A percentile compares a stretch with the other conserved stretches of the same genome.
Evolutionary conservation across 2,113 vertebrate species (phyloP).

Genomic region (Melanerpes aurifrons): DNA sequence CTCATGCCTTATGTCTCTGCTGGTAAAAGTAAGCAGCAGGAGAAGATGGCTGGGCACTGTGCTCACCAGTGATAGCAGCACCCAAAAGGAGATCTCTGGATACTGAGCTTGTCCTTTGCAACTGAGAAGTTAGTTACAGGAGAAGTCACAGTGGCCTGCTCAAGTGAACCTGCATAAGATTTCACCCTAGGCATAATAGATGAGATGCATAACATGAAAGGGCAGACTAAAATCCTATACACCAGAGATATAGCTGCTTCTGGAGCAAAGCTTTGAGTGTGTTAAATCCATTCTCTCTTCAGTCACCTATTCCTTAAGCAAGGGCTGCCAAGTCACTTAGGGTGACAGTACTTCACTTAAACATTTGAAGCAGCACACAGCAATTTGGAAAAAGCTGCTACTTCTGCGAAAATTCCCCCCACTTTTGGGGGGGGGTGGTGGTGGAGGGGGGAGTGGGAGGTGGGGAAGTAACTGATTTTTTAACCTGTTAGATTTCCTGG

Average conservation of each 20-base stretch:
- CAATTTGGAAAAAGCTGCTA: neutral
- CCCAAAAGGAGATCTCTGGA: accelerated
- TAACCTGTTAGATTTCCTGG: neutral
- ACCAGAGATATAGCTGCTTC: neutral
- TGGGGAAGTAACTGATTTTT: neutral
- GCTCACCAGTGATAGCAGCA: neutral
- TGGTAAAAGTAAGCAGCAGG: neutral
- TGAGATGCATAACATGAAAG: neutral
- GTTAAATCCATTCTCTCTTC: neutral
- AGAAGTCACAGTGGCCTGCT: accelerated
- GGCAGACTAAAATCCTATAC: neutral
- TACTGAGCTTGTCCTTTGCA: neutral
- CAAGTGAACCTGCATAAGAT: neutral
- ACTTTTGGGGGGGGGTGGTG: neutral
- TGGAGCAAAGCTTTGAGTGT: neutral
- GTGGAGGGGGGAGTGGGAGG: no score
- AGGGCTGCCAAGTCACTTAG: neutral
- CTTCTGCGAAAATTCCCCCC: neutral
- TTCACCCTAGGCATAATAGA: neutral
- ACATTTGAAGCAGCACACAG: neutral
- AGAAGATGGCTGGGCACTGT: neutral
- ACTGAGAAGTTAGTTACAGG: neutral
- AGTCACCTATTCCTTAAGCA: neutral
- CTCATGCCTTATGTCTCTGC: neutral
- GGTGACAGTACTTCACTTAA: neutral